Evolutionary conservation across 2,888 invertebrate genomes (phyloP), one percentile per base, ranked within the genome.

Genomic region (Heliconius hortense): DNA sequence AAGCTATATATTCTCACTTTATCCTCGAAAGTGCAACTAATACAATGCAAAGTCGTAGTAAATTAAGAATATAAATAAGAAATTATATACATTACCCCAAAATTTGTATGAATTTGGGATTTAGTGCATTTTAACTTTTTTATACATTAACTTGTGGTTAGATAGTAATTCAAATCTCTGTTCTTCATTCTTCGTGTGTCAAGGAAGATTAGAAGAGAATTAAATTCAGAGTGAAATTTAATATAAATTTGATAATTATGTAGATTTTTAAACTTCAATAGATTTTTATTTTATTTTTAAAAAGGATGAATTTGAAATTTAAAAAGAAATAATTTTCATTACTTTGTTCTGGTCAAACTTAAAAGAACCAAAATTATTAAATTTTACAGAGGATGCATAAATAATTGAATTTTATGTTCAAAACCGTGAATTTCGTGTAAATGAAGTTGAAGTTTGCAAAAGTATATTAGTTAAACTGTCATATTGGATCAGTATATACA

Each of bases 1-100:
- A 18, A 48, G 48, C 48, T 48, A 18, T 21, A 68, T 53, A 68
- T 69, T 56, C 68, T 69, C 53, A 28, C 68, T 53, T 53, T 69
- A 53, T 31, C 2, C 31, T 53, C n/a, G 68, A 69, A 28, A 68
- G 26, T 28, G 28, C 68, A 53, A 53, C 28, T 53, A 28, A 53
- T 28, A 31, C 48, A 31, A 69, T 53, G 53, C 53, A 69, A 68
- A 28, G 15, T 31, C n/a, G n/a, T 39, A 11, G 3, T 2, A 11
- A 66, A 13, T 24, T 35, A 35, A 39, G 10, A 35, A 64, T 31
- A 64, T 10, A 24, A 59, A 24, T 24, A 59, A 59, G 3, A 59
- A 35, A n/a, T 11, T 64, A 21, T 21, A 64, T 13, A 64, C 35
- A 21, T 5, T 35, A 31, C 11, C 35, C 35, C 21, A 64, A 64